Percentiles rank a stretch among this genome's conserved stretches.
These are phyloP conservation scores for Cossypha caffra DNA, from an alignment of 2,797 vertebrate species.

Conservation along the genomic window DNA sequence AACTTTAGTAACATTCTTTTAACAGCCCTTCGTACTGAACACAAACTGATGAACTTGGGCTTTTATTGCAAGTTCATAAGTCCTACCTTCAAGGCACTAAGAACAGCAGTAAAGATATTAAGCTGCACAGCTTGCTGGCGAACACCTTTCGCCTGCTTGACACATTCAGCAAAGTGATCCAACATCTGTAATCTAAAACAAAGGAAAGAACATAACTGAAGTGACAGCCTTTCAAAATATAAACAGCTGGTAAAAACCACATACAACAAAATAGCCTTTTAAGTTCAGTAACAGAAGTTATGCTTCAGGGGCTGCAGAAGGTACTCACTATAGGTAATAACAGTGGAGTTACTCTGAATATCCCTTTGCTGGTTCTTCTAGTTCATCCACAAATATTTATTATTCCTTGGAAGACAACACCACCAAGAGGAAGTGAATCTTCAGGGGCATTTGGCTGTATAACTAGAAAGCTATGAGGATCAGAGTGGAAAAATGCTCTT, in stretches of 20 bases:
- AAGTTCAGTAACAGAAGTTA: neutral
- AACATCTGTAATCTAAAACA: conserved; percentile 92
- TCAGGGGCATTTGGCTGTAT: neutral
- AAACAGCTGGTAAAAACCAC: neutral
- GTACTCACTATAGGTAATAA: neutral
- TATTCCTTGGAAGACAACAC: neutral
- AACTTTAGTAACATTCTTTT: neutral
- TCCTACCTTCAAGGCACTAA: conserved; percentile 95
- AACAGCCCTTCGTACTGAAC: neutral
- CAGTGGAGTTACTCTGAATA: neutral
- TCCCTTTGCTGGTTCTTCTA: neutral
- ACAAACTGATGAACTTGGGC: neutral
- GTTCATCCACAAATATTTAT: neutral
- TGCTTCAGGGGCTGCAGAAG: neutral
- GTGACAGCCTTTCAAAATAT: neutral
- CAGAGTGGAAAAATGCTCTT: neutral
- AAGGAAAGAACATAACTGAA: neutral
- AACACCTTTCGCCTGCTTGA: conserved; percentile 98
- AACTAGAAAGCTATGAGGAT: neutral
- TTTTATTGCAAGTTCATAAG: neutral
- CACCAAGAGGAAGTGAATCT: neutral
- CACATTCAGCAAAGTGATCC: conserved; percentile 98
- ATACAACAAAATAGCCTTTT: neutral
- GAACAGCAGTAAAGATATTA: conserved; percentile 98
- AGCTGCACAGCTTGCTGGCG: conserved; percentile 98